Evolutionary conservation across 2,113 vertebrate species (phyloP).

Genomic region (Toxostoma redivivum): DNA sequence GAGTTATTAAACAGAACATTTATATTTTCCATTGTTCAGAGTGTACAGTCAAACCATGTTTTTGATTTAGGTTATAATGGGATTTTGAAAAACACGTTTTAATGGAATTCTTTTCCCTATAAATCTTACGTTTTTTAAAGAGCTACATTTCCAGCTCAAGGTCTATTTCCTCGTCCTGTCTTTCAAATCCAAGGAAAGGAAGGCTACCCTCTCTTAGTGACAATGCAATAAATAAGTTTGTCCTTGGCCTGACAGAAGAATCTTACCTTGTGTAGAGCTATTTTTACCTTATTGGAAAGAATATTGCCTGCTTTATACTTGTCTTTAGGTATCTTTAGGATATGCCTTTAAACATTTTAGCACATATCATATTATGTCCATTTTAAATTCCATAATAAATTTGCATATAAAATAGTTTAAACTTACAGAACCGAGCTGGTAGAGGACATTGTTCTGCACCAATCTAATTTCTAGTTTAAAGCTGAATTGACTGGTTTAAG

Average conservation of each 20-base stretch:
- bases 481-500: not conserved
- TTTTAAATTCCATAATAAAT: not conserved
- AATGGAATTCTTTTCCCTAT: not conserved
- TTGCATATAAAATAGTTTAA: not conserved
- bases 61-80: not conserved
- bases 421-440: not conserved
- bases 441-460: not conserved
- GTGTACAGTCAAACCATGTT: not conserved
- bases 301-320: not conserved
- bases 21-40: not conserved
- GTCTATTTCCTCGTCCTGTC: not conserved
- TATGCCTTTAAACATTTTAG: not conserved
- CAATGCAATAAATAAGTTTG: constrained; percentile 5
- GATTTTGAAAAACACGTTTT: not conserved
- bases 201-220: not conserved
- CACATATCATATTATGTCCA: not conserved
- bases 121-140: not conserved
- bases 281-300: constrained; percentile 3
- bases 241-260: constrained; percentile 17
- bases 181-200: not conserved
- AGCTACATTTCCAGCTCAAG: not conserved
- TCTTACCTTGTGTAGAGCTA: not conserved
- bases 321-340: not conserved
- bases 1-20: not conserved
- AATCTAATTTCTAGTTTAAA: not conserved